A percentile compares a stretch with the other conserved stretches of the same genome.
Conservation (phyloP, 2,888 invertebrate species). For the Acronicta alni region DNA sequence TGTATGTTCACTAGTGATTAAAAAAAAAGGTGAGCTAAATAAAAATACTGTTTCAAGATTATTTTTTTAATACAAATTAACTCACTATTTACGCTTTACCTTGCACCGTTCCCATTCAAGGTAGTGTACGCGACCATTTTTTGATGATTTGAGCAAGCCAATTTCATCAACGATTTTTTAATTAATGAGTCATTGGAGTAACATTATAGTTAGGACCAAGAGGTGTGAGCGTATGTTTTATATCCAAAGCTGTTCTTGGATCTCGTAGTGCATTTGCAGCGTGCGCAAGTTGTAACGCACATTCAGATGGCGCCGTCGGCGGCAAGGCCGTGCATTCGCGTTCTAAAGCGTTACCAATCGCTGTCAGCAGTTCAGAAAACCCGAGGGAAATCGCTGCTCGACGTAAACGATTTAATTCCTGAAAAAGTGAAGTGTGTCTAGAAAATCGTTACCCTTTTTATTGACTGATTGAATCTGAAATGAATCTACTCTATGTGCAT, state of each 20-base stretch:
- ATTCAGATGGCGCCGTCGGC: slow-evolving; percentile 94
- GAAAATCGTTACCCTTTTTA: no score
- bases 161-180: background rate
- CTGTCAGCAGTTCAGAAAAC: slow-evolving; percentile 95
- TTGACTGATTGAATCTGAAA: no score
- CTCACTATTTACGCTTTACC: no score
- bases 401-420: slow-evolving; percentile 97
- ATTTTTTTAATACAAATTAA: no score
- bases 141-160: no score
- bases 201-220: slow-evolving; percentile 73
- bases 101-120: no score
- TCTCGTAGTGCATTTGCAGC: slow-evolving; percentile 95
- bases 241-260: slow-evolving; percentile 88
- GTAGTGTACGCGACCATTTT: no score
- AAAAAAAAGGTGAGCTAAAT: no score
- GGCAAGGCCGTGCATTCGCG: slow-evolving; percentile 95
- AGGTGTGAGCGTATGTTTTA: slow-evolving; percentile 81
- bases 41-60: no score
- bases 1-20: no score
- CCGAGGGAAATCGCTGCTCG: slow-evolving; percentile 97
- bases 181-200: slow-evolving; percentile 65
- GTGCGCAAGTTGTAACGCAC: slow-evolving; percentile 96
- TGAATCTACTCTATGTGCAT: no score
- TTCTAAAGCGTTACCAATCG: slow-evolving; percentile 95
- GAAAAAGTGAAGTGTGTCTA: slow-evolving; percentile 16